Base-by-base conservation (phyloP, 2,113 vertebrate genomes). In the Neofelis nebulosa region DNA sequence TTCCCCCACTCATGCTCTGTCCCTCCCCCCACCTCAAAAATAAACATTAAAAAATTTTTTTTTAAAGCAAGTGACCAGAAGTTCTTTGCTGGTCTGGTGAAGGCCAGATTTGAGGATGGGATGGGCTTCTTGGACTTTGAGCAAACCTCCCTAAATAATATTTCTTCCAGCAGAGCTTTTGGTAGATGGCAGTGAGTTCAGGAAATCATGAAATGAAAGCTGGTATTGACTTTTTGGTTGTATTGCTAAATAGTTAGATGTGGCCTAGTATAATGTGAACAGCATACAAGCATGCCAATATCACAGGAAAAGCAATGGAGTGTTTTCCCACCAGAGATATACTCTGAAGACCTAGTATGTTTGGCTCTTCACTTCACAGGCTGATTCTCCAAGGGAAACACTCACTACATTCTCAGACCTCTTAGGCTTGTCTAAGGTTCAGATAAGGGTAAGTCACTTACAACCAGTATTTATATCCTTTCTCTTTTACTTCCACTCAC, bases 91-190 rank as follows among this genome's bases (percentile, higher is more conserved):
- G 33, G 48, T 48, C 29, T 83, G 65, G 55, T 52, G 36, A 78
- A 91, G 33, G 23, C 66, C 3, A 91, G 52, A 76, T 93, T 65
- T 93, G 90, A 91, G 36, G 52, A 81, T 71, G 55, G 33, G 16
- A 63, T 86, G 55, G 15, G n/a, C 23, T 63, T 90, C 61, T 95
- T 14, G 69, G 74, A 61, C 33, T 97, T 45, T 50, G 41, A 82
- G 38, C 16, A 95, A 94, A 82, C 50, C 80, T 94, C 57, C 29
- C 38, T 78, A 83, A 86, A 66, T 95, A 83, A 92, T 45, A 66
- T 74, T 82, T 86, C 29, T 82, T 76, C 4, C 9, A 85, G 45
- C 5, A 89, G 68, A 89, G 25, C 15, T 63, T 91, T 71, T 68
- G 63, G 84, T 16, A 81, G 38, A 41, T 21, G 57, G 33, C 33